Conservation (phyloP, 2,888 invertebrate genomes). For the Steromphala cineraria region DNA sequence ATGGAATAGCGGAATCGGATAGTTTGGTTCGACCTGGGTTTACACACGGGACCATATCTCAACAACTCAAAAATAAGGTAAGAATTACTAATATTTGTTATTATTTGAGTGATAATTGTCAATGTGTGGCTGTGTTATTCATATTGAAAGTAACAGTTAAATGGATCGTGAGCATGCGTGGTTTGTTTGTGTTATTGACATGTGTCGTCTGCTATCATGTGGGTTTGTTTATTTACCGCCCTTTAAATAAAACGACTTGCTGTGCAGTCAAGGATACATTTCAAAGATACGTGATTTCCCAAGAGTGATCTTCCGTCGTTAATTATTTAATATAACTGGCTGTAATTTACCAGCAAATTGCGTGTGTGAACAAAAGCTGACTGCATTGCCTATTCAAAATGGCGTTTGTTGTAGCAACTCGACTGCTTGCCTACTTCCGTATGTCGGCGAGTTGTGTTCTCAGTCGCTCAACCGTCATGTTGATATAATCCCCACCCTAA, state of each 20-base stretch:
- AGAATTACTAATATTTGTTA: neutral
- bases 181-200: neutral
- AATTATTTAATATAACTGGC: slow-evolving; percentile 4
- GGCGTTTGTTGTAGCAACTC: slow-evolving; percentile 70
- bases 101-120: neutral
- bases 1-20: slow-evolving; percentile 63
- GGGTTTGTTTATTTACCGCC: neutral
- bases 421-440: slow-evolving; percentile 45
- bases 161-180: neutral
- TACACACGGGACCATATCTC: slow-evolving; percentile 45
- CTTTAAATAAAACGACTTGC: slow-evolving; percentile 16
- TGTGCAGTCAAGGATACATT: neutral
- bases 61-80: slow-evolving; percentile 65
- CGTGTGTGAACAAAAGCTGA: neutral
- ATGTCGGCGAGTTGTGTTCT: neutral
- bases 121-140: neutral
- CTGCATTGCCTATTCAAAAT: slow-evolving; percentile 42
- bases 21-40: slow-evolving; percentile 52
- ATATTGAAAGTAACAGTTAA: neutral
- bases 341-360: neutral
- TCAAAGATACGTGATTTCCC: neutral
- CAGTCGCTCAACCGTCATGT: neutral
- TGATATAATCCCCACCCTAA: neutral
- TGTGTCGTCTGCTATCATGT: slow-evolving; percentile 10
- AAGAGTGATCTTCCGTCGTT: neutral